These are phyloP conservation scores for Apodemus speciosus DNA, from an alignment of 2,113 vertebrate genomes.

Conservation along the genomic window DNA sequence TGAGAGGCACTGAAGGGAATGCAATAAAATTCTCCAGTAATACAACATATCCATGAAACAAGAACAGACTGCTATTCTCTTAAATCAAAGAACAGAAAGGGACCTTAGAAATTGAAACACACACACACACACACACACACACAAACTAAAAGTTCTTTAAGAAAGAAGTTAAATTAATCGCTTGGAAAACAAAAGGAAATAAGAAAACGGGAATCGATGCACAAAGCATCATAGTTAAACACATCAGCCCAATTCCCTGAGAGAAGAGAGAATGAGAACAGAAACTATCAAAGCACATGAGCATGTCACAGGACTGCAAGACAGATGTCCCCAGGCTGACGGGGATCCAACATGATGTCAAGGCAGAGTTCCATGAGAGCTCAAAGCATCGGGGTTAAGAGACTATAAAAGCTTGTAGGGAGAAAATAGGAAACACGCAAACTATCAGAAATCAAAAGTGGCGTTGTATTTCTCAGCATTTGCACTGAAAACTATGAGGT, in stretches of 20 bases:
- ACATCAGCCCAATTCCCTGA: background rate
- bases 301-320: background rate
- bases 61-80: constrained; percentile 27
- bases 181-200: constrained; percentile 21
- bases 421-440: constrained; percentile 47
- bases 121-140: background rate
- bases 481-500: constrained; percentile 60
- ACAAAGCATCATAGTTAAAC: constrained; percentile 3
- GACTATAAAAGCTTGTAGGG: constrained; percentile 27
- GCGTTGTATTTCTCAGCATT: constrained; percentile 44
- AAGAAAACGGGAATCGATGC: background rate
- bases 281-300: background rate
- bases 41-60: background rate
- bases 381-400: constrained; percentile 1
- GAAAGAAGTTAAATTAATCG: constrained; percentile 4
- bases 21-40: background rate
- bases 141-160: background rate
- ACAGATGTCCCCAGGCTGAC: background rate
- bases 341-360: background rate
- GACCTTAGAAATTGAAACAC: background rate
- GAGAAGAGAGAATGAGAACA: constrained; percentile 19
- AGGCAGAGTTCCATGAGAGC: background rate
- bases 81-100: background rate
- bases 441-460: constrained; percentile 56
- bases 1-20: background rate